Conservation (phyloP, 2,797 vertebrate genomes). For the Alosa sapidissima region DNA sequence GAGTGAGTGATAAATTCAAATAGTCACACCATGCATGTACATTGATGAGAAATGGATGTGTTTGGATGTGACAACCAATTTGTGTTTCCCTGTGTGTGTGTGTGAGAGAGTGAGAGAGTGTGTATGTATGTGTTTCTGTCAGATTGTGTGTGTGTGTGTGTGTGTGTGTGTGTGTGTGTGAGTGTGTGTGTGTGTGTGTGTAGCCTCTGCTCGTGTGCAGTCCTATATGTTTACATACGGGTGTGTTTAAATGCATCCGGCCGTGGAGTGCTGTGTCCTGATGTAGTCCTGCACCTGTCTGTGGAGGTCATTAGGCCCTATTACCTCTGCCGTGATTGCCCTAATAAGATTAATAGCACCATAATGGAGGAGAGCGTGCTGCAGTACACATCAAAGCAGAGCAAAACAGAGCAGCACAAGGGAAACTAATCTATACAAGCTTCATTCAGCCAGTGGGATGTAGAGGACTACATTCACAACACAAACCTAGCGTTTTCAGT, state of each 20-base stretch:
- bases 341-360: constrained; percentile 68
- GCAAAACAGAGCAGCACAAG: constrained; percentile 36
- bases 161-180: background rate
- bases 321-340: constrained; percentile 62
- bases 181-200: background rate
- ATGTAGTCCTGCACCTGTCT: constrained; percentile 47
- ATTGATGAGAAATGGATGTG: constrained; percentile 30
- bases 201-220: background rate
- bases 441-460: background rate
- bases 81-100: background rate
- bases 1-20: background rate
- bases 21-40: constrained; percentile 13
- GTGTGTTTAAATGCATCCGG: background rate
- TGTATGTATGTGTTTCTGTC: background rate
- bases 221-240: constrained; percentile 3
- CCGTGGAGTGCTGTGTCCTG: constrained; percentile 38
- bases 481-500: background rate
- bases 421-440: constrained; percentile 1
- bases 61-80: constrained; percentile 33
- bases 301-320: constrained; percentile 61
- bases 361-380: constrained; percentile 54
- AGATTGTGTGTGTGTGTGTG: background rate
- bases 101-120: background rate
- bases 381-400: constrained; percentile 47
- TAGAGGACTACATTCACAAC: background rate